These are phyloP conservation scores for Argyresthia albistria DNA, from an alignment of 2,888 invertebrate species.

Conservation along the genomic window DNA sequence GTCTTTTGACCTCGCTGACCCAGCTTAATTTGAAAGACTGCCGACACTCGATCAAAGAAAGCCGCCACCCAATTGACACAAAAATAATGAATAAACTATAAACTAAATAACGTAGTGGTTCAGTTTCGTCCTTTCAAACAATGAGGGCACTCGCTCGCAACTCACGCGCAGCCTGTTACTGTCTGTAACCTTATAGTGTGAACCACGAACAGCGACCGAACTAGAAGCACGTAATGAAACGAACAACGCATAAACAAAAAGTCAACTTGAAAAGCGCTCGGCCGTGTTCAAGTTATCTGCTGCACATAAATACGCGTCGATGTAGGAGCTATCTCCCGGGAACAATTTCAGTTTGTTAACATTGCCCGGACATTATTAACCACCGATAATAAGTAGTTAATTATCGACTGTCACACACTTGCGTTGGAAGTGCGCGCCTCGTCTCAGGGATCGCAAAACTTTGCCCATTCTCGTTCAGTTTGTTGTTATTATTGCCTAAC, in stretches of 20 bases:
- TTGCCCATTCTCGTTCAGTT: background rate
- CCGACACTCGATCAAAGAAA: too few species aligned
- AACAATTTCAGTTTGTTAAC: conserved; percentile 51
- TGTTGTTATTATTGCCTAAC: conserved; percentile 4
- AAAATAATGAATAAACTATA: too few species aligned
- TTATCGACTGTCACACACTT: conserved; percentile 42
- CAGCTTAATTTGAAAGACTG: too few species aligned
- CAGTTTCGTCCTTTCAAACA: too few species aligned
- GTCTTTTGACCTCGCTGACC: too few species aligned
- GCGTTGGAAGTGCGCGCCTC: conserved; percentile 12
- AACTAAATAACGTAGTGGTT: too few species aligned
- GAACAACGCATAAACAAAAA: conserved; percentile 38
- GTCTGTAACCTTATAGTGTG: too few species aligned
- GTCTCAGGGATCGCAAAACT: conserved; percentile 20
- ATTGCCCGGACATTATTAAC: conserved; percentile 44
- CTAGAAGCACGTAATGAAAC: conserved; percentile 35
- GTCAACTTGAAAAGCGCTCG: conserved; percentile 24
- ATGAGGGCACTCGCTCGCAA: too few species aligned
- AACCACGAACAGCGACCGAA: background rate
- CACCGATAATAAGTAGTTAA: conserved; percentile 51
- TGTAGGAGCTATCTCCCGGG: conserved; percentile 26
- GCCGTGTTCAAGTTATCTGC: conserved; percentile 40
- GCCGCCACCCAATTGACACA: too few species aligned
- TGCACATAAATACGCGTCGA: conserved; percentile 38
- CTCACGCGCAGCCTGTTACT: too few species aligned